Base-by-base conservation (phyloP, 1,140 invertebrate genomes). In the Scylla paramamosain region DNA sequence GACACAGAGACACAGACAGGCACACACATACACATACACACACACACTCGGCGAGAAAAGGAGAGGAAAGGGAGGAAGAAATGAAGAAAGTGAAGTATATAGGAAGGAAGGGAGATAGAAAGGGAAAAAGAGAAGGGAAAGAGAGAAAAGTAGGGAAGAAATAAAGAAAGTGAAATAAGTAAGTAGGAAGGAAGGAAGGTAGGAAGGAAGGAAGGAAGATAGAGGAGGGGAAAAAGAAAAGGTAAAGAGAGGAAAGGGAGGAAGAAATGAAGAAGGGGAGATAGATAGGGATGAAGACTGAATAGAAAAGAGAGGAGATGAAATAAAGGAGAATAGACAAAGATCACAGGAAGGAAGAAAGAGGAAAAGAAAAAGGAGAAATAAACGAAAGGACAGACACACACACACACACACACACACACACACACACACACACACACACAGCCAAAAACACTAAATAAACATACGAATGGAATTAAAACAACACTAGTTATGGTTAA, bases 351-450 rank as follows among this genome's bases (percentile, higher is more conserved):
- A 28, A 48, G 20, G 0, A 20, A 45, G 29, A 20, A 12, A n/a
- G n/a, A n/a, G n/a, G n/a, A 25, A 0, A 91, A 39, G 6, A 6
- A 39, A 39, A 39, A 39, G 39, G 6, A 39, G 1, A 39, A 39
- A 39, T 39, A 39, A 39, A 39, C 39, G 32, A 48, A n/a, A 48
- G 14, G 39, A 25, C 84, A 14, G 14, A 87, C 39, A 3, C 39
- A 14, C 2, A 20, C 84, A 39, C 31, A 88, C 31, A 4, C 16
- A 88, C 32, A 29, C 8, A 88, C 86, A 29, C 86, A 88, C 31
- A 88, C 86, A 88, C 31, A 88, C 28, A 88, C n/a, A 88, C n/a
- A 88, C 29, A 29, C n/a, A 88, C 31, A 88, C 31, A 12, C 48
- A 91, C 90, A n/a, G 25, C 48, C 3, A 32, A 10, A 4, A 20